phyloP scores from a whole-genome alignment of 2,797 vertebrate genomes.

The Pseudochirops corinnae region DNA sequence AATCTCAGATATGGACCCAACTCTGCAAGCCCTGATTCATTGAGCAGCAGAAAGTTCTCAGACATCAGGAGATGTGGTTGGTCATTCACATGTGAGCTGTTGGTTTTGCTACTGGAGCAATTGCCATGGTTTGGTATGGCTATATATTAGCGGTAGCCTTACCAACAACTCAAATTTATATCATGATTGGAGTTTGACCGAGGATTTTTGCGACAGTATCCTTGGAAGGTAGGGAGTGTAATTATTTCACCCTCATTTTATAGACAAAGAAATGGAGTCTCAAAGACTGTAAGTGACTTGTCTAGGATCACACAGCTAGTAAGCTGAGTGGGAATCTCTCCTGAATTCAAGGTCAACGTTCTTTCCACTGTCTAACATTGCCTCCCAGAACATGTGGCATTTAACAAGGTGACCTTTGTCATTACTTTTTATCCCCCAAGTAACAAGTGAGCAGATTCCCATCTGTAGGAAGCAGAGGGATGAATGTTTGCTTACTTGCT shows the following conservation, averaged over 20 bases:
- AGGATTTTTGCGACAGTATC: neutral
- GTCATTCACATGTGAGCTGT: neutral
- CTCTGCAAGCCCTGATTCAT: neutral
- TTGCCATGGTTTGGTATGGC: neutral
- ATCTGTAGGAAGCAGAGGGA: neutral
- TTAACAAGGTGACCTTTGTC: constrained; percentile 73
- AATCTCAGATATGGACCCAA: neutral
- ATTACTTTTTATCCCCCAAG: constrained; percentile 69
- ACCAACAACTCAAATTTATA: neutral
- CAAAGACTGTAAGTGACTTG: neutral
- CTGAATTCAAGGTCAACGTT: neutral
- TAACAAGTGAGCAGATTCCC: constrained; percentile 46
- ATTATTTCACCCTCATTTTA: neutral
- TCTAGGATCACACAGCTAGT: neutral
- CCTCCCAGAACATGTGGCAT: constrained; percentile 35
- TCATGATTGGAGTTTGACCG: neutral
- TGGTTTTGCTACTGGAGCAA: neutral
- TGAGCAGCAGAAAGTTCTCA: neutral
- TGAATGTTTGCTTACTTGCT: constrained; percentile 45
- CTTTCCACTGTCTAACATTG: neutral
- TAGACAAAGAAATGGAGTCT: neutral
- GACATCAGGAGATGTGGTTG: neutral
- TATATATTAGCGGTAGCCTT: neutral
- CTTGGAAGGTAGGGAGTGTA: neutral
- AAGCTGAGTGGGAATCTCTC: neutral